Percentiles rank a stretch among this genome's conserved stretches.
Conservation (phyloP, 2,113 vertebrate genomes). For the Rutilus rutilus region DNA sequence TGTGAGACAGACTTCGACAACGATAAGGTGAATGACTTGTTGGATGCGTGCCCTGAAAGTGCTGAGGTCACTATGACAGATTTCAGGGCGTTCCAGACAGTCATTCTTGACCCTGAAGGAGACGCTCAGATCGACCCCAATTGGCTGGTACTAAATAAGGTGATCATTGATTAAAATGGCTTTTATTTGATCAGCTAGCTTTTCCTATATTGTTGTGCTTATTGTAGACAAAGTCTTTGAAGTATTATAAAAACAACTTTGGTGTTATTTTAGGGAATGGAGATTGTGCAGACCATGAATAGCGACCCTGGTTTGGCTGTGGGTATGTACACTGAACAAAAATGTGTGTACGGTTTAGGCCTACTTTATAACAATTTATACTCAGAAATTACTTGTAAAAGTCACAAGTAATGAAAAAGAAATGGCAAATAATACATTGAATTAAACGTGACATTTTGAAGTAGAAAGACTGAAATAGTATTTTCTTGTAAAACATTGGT, state of each 20-base stretch:
- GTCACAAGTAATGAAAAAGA: not conserved
- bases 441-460: not conserved
- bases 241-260: not conserved
- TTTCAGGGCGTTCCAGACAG: slow-evolving; percentile 88
- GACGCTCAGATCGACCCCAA: slow-evolving; percentile 91
- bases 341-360: not conserved
- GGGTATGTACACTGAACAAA: slow-evolving; percentile 44
- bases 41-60: slow-evolving; percentile 86
- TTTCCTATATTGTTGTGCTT: not conserved
- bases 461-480: not conserved
- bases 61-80: slow-evolving; percentile 88
- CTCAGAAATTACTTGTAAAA: too few relatives aligned
- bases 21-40: slow-evolving; percentile 83
- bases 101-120: slow-evolving; percentile 87
- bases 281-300: slow-evolving; percentile 68
- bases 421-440: not conserved
- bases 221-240: not conserved
- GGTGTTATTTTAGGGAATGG: slow-evolving; percentile 59
- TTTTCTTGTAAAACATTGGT: not conserved
- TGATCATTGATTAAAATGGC: slow-evolving; percentile 55
- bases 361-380: too few relatives aligned
- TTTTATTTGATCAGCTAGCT: not conserved
- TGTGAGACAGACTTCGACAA: slow-evolving; percentile 88
- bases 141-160: slow-evolving; percentile 90
- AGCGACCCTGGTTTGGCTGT: slow-evolving; percentile 66